Evolutionary conservation across 1,140 invertebrate species (phyloP).

Genomic region (Drosophila grimshawi): DNA sequence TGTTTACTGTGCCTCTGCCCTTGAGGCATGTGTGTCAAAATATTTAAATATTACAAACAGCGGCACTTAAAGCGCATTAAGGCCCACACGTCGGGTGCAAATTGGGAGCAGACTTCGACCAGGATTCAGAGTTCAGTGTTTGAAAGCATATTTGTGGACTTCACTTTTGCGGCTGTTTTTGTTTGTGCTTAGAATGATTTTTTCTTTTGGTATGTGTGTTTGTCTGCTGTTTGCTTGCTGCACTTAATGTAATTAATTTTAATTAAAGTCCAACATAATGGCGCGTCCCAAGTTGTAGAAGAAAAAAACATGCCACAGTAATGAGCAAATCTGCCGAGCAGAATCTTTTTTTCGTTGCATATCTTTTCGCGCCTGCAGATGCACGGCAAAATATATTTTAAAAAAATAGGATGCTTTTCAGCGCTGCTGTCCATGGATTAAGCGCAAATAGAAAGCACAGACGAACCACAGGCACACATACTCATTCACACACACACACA

Average conservation of each 20-base stretch:
- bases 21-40: slow-evolving; percentile 28
- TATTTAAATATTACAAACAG: slow-evolving; percentile 13
- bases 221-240: slow-evolving; percentile 63
- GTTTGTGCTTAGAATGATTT: slow-evolving; percentile 48
- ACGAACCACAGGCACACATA: slow-evolving; percentile 36
- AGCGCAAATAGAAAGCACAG: slow-evolving; percentile 71
- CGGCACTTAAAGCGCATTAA: slow-evolving; percentile 60
- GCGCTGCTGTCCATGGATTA: slow-evolving; percentile 63
- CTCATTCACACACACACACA: slow-evolving; percentile 22
- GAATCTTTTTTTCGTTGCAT: slow-evolving; percentile 43
- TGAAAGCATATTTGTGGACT: too few species aligned
- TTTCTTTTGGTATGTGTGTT: slow-evolving; percentile 27
- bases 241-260: slow-evolving; percentile 84
- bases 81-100: slow-evolving; percentile 1
- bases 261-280: slow-evolving; percentile 79
- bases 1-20: slow-evolving; percentile 19
- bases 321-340: slow-evolving; percentile 56
- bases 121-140: neutral
- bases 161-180: slow-evolving; percentile 20
- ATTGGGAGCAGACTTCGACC: neutral
- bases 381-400: slow-evolving; percentile 31
- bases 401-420: slow-evolving; percentile 71
- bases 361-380: slow-evolving; percentile 67
- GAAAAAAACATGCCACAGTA: slow-evolving; percentile 71
- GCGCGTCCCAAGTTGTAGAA: slow-evolving; percentile 30